These are phyloP conservation scores for Micrasema longulum DNA, from an alignment of 1,140 invertebrate genomes.

Conservation along the genomic window DNA sequence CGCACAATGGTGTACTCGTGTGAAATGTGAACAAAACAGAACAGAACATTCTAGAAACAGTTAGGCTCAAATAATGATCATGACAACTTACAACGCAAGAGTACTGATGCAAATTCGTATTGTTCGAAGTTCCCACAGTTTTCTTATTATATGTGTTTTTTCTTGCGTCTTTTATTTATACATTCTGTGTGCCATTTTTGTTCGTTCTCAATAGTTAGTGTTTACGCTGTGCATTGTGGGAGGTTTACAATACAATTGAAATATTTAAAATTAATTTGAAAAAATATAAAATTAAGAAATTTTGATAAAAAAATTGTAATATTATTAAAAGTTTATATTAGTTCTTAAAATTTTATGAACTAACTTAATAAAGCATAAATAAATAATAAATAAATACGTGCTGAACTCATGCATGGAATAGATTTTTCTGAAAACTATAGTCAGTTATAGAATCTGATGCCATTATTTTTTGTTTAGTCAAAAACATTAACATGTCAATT, in stretches of 20 bases:
- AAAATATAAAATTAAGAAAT: too few relatives aligned
- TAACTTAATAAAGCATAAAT: too few relatives aligned
- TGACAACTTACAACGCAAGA: neutral
- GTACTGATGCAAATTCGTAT: slow-evolving; percentile 14
- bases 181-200: neutral
- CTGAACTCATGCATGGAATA: too few relatives aligned
- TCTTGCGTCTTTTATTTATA: neutral
- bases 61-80: slow-evolving; percentile 13
- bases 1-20: neutral
- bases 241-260: neutral
- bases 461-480: too few relatives aligned
- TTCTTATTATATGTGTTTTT: slow-evolving; percentile 3
- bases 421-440: too few relatives aligned
- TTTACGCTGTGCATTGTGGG: neutral
- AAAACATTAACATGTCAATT: too few relatives aligned
- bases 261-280: too few relatives aligned
- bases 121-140: slow-evolving; percentile 16
- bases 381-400: too few relatives aligned
- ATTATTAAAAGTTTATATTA: too few relatives aligned
- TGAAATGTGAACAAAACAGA: neutral
- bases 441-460: too few relatives aligned
- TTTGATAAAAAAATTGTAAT: too few relatives aligned
- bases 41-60: slow-evolving; percentile 11
- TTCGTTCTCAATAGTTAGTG: neutral
- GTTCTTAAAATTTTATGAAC: too few relatives aligned